Evolutionary conservation across 1,140 invertebrate species (phyloP).

Genomic region (Latrodectus geometricus): DNA sequence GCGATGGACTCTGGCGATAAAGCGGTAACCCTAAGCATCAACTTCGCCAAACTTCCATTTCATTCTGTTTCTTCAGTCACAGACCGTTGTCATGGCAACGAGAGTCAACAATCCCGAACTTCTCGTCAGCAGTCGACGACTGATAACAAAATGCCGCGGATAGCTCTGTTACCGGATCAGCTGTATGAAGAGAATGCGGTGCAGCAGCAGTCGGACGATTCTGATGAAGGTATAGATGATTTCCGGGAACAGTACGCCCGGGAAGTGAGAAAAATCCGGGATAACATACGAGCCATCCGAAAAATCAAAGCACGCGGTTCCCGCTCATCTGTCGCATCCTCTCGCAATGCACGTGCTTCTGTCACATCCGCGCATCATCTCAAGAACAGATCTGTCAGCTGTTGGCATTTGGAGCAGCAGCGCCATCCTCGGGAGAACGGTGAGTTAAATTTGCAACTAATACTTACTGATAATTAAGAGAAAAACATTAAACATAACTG

Average conservation of each 20-base stretch:
- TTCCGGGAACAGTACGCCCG: slow-evolving; percentile 45
- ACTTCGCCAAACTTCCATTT: neutral
- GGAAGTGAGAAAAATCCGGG: slow-evolving; percentile 54
- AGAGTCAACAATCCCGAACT: slow-evolving; percentile 21
- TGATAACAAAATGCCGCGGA: slow-evolving; percentile 35
- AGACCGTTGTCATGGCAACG: slow-evolving; percentile 54
- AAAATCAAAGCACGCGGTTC: slow-evolving; percentile 29
- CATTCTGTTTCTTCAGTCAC: slow-evolving; percentile 2
- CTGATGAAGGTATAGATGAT: slow-evolving; percentile 1
- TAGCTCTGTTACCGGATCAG: slow-evolving; percentile 49
- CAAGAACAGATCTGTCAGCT: slow-evolving; percentile 36
- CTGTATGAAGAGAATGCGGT: slow-evolving; percentile 39
- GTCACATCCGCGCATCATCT: neutral
- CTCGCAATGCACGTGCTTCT: neutral
- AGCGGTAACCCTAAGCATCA: slow-evolving; percentile 10
- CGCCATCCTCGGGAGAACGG: slow-evolving; percentile 38
- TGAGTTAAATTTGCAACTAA: neutral
- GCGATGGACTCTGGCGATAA: slow-evolving; percentile 15
- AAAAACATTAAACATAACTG: too few relatives aligned
- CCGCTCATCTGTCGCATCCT: slow-evolving; percentile 38
- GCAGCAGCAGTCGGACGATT: slow-evolving; percentile 1
- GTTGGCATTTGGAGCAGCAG: slow-evolving; percentile 44
- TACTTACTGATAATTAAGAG: too few relatives aligned
- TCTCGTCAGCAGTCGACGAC: neutral
- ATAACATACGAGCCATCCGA: slow-evolving; percentile 56